Evolutionary conservation across 2,113 vertebrate genomes (phyloP).

Genomic region (Herpetotheres cachinnans): DNA sequence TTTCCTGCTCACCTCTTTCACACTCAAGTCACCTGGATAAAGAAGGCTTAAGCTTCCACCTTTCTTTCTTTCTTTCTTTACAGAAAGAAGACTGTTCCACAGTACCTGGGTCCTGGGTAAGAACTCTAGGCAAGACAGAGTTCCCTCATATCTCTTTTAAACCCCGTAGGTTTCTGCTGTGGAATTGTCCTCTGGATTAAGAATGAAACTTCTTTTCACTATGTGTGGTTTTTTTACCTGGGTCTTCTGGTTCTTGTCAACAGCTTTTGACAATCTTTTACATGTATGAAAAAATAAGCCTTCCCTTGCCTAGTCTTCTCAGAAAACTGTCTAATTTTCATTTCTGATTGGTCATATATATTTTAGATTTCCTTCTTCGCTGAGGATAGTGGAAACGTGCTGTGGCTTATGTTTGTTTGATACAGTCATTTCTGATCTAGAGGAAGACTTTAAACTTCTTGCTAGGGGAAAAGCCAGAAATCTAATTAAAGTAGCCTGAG

Average conservation of each 20-base stretch:
- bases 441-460: neutral
- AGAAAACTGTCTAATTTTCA: neutral
- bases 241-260: neutral
- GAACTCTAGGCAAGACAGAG: conserved; percentile 55
- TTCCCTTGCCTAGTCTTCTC: neutral
- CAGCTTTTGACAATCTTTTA: neutral
- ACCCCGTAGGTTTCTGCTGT: conserved; percentile 13
- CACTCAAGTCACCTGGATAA: neutral
- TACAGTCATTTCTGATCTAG: neutral
- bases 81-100: conserved; percentile 63
- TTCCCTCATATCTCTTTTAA: conserved; percentile 39
- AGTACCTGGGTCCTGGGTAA: conserved; percentile 58
- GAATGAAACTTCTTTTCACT: neutral
- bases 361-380: neutral
- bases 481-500: neutral
- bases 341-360: neutral
- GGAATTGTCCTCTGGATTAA: conserved; percentile 13
- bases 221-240: neutral
- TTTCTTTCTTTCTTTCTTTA: conserved; percentile 66
- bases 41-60: conserved; percentile 64
- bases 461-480: neutral
- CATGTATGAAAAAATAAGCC: neutral
- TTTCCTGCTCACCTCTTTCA: neutral
- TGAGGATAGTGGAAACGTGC: neutral
- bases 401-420: neutral